A percentile compares a stretch with the other conserved stretches of the same genome.
These are phyloP conservation scores for Volucella inanis DNA, from an alignment of 2,888 invertebrate genomes.

Conservation along the genomic window DNA sequence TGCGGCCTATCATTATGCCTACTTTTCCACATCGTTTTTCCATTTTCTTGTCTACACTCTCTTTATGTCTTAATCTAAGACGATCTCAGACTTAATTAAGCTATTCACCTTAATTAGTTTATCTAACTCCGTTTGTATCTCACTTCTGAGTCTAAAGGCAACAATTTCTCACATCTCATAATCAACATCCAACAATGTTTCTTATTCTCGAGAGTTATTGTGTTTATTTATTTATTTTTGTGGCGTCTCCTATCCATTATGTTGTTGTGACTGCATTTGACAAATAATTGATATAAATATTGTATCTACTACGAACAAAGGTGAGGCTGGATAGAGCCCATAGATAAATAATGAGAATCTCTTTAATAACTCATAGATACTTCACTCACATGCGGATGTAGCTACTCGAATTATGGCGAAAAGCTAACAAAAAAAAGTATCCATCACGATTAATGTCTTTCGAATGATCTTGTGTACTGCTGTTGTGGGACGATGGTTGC, in stretches of 20 bases:
- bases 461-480: constrained; percentile 32
- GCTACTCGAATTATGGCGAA: constrained; percentile 48
- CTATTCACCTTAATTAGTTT: too few species aligned
- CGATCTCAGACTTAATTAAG: too few species aligned
- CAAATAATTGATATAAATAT: constrained; percentile 46
- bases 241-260: neutral
- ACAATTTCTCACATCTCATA: neutral
- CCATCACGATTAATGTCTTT: constrained; percentile 52
- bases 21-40: too few species aligned
- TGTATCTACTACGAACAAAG: neutral
- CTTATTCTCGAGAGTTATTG: neutral
- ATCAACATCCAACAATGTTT: constrained; percentile 14
- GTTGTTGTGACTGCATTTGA: constrained; percentile 38
- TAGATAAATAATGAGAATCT: neutral
- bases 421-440: constrained; percentile 1
- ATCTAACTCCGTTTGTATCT: too few species aligned
- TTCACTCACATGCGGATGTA: constrained; percentile 45
- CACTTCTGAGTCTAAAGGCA: too few species aligned
- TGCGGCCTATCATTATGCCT: too few species aligned
- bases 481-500: constrained; percentile 37
- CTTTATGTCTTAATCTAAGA: too few species aligned
- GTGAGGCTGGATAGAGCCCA: neutral
- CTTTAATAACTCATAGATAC: constrained; percentile 13
- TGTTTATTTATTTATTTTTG: neutral
- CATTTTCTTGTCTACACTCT: too few species aligned